These are phyloP conservation scores for Varecia variegata DNA, from an alignment of 2,797 vertebrate genomes.

Conservation along the genomic window DNA sequence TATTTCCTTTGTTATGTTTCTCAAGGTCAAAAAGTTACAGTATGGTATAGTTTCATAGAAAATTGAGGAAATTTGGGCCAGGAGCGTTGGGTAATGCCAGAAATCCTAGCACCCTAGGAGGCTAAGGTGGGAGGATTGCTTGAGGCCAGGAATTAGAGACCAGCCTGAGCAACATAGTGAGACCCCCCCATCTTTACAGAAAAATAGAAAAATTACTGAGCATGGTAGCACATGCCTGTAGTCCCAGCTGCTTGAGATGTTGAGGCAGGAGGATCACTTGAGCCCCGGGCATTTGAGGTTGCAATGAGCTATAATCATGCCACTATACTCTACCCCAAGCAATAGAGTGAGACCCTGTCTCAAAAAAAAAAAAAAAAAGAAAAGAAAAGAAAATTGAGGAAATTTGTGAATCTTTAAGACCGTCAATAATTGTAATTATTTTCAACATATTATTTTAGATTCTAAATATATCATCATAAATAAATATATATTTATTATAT, in stretches of 20 bases:
- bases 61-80: neutral
- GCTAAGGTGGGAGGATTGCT: neutral
- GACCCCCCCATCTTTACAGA: neutral
- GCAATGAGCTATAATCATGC: too few species aligned
- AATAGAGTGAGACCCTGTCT: neutral
- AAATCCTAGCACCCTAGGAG: neutral
- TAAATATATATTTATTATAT: neutral
- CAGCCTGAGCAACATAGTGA: neutral
- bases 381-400: neutral
- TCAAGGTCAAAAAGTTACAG: slow-evolving; percentile 29
- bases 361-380: neutral
- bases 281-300: neutral
- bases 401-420: neutral
- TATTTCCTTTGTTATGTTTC: slow-evolving; percentile 38
- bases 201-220: neutral
- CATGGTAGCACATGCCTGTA: neutral
- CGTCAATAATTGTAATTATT: neutral
- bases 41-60: slow-evolving; percentile 8
- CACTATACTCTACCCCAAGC: too few species aligned
- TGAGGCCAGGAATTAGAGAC: neutral
- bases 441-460: neutral
- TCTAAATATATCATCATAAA: slow-evolving; percentile 4
- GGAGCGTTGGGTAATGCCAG: neutral
- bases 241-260: neutral
- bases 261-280: neutral